These are phyloP conservation scores for Sebastes diaconus DNA, from an alignment of 2,797 vertebrate species.

Conservation along the genomic window DNA sequence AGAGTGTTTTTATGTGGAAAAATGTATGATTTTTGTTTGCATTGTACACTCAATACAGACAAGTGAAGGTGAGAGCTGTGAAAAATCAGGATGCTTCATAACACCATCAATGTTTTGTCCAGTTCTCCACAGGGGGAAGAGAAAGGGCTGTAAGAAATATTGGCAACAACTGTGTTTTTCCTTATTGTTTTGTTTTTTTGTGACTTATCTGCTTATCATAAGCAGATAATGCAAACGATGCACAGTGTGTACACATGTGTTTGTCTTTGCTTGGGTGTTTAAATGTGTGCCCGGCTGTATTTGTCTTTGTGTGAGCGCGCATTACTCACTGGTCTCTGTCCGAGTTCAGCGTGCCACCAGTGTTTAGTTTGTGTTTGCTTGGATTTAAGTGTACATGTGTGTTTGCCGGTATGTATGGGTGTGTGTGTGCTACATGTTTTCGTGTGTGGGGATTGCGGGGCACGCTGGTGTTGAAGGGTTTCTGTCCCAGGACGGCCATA, in stretches of 20 bases:
- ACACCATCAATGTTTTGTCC: not conserved
- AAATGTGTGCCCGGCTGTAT: not conserved
- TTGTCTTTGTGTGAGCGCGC: not conserved
- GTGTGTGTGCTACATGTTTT: conserved; percentile 3
- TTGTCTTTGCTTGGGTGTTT: not conserved
- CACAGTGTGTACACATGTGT: not conserved
- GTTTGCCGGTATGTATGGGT: not conserved
- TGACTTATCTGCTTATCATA: not conserved
- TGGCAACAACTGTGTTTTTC: not conserved
- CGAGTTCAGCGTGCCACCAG: not conserved
- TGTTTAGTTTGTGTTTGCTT: not conserved
- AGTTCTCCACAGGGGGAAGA: not conserved
- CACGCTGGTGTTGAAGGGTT: conserved; percentile 41
- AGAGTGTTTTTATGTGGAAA: too few relatives aligned
- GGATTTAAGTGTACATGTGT: not conserved
- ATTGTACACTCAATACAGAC: not conserved
- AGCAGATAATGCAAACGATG: not conserved
- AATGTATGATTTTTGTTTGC: not conserved
- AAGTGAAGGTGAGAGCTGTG: too few relatives aligned
- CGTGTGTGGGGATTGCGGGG: conserved; percentile 14
- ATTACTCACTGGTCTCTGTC: not conserved
- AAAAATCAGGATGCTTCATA: not conserved
- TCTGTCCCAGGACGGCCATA: conserved; percentile 60
- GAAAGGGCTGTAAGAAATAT: not conserved
- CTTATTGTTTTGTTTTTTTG: not conserved